Base-by-base conservation (phyloP, 2,797 vertebrate species). In the Perodicticus potto region DNA sequence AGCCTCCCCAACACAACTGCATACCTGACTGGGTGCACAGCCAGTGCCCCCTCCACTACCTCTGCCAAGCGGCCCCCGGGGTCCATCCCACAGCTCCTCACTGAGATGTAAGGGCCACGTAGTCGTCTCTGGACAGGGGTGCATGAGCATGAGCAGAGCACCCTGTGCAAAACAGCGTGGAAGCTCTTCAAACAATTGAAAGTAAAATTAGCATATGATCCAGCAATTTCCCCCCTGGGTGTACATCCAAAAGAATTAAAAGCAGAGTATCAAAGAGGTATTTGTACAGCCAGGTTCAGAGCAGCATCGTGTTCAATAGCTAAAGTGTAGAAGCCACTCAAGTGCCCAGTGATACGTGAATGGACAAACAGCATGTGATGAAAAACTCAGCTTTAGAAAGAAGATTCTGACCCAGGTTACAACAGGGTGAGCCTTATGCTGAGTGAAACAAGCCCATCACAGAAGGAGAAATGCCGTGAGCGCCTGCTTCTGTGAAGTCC, bases 1-100 rank as follows among this genome's bases (percentile, higher is more conserved):
- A 16, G n/a, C 0, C 11, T 22, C 34, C 43, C 12, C 14, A 0
- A 0, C 25, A 27, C 3, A 3, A 32, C 2, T 55, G 23, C 7
- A 0, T 37, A 53, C 25, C 2, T 11, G 4, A 63, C 1, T 13
- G 53, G 27, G 10, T 7, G 7, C 3, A 5, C 1, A 2, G 22
- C 63, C 53, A 2, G n/a, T 27, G 5, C 1, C 6, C 1, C 20
- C 7, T 37, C 25, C 13, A 22, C 49, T n/a, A 17, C 25, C 53
- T 73, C 43, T 37, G 29, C 45, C 2, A 80, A 34, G 55, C 20
- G 8, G 22, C 19, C 13, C 49, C 23, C 0, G 7, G 4, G 11
- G 23, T 19, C 37, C 45, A 14, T 12, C 61, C 70, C 34, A 86
- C 8, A 73, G 17, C 3, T 45, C 12, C 5, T 5, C 9, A 13